These are phyloP conservation scores for Phainopepla nitens DNA, from an alignment of 2,113 vertebrate genomes.

Conservation along the genomic window DNA sequence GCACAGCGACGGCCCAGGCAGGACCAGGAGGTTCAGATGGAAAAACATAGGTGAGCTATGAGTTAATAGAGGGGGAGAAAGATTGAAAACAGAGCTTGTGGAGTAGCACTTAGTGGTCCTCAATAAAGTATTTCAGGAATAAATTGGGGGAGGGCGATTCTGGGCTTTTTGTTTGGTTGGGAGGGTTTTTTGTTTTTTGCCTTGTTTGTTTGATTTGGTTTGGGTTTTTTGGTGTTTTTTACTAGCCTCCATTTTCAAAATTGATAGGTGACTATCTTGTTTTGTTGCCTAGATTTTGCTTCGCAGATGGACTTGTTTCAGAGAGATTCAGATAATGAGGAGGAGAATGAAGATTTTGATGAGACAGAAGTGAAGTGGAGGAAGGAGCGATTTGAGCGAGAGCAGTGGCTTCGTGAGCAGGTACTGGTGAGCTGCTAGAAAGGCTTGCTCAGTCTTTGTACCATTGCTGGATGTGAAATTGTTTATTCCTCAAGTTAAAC, in stretches of 20 bases:
- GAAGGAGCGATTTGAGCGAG: conserved; percentile 88
- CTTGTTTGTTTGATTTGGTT: not conserved
- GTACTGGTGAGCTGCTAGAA: conserved; percentile 47
- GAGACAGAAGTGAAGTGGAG: conserved; percentile 84
- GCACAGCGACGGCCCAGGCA: conserved; percentile 91
- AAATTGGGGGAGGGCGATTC: accelerated
- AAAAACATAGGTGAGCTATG: conserved; percentile 85
- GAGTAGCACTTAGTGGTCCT: not conserved
- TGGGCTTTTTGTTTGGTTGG: not conserved
- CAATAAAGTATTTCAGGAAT: not conserved
- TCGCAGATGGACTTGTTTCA: conserved; percentile 75
- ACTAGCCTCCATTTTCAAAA: not conserved
- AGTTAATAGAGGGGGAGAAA: not conserved
- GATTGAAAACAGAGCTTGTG: not conserved
- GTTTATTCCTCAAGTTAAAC: not conserved
- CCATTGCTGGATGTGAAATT: not conserved
- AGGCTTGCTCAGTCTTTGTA: not conserved
- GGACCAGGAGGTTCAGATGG: conserved; percentile 91
- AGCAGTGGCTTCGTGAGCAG: conserved; percentile 94
- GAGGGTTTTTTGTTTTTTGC: not conserved
- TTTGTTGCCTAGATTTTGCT: conserved; percentile 69
- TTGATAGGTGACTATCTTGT: not conserved
- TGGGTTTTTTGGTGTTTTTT: not conserved
- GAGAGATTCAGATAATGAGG: conserved; percentile 77
- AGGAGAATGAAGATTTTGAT: conserved; percentile 82